Evolutionary conservation across 2,888 invertebrate species (phyloP), one percentile per base, ranked within the genome.

Genomic region (Melinopterus prodromus): DNA sequence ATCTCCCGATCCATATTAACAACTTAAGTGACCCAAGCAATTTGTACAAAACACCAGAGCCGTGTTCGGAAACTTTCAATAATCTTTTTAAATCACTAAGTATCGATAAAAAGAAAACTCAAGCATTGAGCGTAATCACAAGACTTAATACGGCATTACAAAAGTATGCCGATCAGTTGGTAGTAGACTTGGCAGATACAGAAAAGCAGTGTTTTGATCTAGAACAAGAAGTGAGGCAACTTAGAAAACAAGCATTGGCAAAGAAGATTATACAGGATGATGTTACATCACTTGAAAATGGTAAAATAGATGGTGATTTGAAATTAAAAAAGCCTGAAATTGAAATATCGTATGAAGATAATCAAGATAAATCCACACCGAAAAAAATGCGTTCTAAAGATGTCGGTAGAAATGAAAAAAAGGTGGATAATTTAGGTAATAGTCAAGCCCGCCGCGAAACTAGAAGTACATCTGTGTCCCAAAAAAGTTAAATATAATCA

Each of bases 1-100:
- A 90, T 83, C 87, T 92, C 83, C 91, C 87, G 7, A 79, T 89
- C 78, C 87, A 86, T 78, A 92, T 93, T 75, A 90, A 91, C 3
- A 93, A 93, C 83, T 82, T 89, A 72, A 87, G 87, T 81, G 88
- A 89, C 83, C 82, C 86, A 0, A 86, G 86, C 78, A 86, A 87
- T 80, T 83, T 82, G n/a, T 89, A 89, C 78, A 87, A 87, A 83
- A 84, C 86, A 37, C 84, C 87, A 0, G 86, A 87, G 80, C 84
- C 85, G 14, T 80, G 85, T 9, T 88, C 88, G 2, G 84, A 84
- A 70, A 84, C 84, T 5, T 87, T 88, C 83, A 85, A 83, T 26
- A 84, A 86, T 71, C 83, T 89, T 7, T 78, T 88, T n/a, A 84
- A 84, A 35, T 82, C 84, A 26, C 79, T 88, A 35, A 85, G 85